Conservation (phyloP, 2,888 invertebrate species). For the Drosophila recens region DNA sequence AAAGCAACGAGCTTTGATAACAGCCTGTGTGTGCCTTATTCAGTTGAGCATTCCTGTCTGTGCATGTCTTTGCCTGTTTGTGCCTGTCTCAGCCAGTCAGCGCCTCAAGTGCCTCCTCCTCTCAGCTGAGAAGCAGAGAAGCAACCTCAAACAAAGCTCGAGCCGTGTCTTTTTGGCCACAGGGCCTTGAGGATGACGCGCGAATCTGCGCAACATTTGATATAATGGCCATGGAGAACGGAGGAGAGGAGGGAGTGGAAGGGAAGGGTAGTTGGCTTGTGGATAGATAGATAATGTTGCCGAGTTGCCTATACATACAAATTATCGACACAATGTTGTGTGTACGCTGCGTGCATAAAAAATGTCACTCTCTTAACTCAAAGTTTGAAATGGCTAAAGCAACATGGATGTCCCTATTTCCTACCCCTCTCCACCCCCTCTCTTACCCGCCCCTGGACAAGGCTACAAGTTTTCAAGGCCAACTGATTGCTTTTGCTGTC, state of each 20-base stretch:
- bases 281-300: conserved; percentile 13
- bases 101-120: conserved; percentile 40
- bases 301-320: conserved; percentile 61
- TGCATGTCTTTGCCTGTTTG: conserved; percentile 31
- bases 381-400: conserved; percentile 35
- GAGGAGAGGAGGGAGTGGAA: background rate
- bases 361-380: conserved; percentile 39
- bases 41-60: conserved; percentile 35
- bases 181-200: conserved; percentile 62
- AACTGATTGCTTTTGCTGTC: conserved; percentile 35
- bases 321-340: conserved; percentile 76
- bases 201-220: conserved; percentile 40
- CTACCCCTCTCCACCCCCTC: background rate
- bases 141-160: background rate
- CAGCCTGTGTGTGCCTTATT: conserved; percentile 45
- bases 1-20: conserved; percentile 58
- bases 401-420: conserved; percentile 28
- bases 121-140: too few relatives aligned
- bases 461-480: conserved; percentile 74
- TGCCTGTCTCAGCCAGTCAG: conserved; percentile 32
- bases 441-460: conserved; percentile 14
- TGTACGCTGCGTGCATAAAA: conserved; percentile 52
- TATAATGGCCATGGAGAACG: background rate
- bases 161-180: conserved; percentile 42
- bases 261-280: background rate